Conservation (phyloP, 2,797 vertebrate genomes). For the Tamandua tetradactyla region DNA sequence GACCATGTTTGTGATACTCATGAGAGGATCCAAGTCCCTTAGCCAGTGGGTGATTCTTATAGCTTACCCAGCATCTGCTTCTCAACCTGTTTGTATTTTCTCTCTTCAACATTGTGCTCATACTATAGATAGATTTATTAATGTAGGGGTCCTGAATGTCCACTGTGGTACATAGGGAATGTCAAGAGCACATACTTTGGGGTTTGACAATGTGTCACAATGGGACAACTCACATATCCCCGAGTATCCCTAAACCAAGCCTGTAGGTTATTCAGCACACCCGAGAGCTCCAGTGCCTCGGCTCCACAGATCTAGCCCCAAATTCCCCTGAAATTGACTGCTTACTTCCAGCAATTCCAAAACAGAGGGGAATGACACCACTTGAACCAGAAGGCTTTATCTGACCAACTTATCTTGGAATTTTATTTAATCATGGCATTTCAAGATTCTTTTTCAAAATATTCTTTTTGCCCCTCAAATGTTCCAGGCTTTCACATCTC, state of each 20-base stretch:
- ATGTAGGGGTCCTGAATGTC: not conserved
- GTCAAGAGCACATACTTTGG: not conserved
- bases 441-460: slow-evolving; percentile 61
- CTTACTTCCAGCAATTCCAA: not conserved
- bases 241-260: not conserved
- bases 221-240: not conserved
- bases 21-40: not conserved
- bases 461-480: slow-evolving; percentile 71
- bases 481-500: slow-evolving; percentile 70
- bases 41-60: not conserved
- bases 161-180: not conserved
- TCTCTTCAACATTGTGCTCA: not conserved
- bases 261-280: not conserved
- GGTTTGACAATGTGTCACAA: not conserved
- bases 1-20: not conserved
- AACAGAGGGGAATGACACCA: not conserved
- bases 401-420: not conserved
- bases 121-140: not conserved
- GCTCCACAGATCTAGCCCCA: not conserved
- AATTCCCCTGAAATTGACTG: not conserved
- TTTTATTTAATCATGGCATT: slow-evolving; percentile 54
- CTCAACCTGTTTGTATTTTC: not conserved
- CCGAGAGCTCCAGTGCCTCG: not conserved
- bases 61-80: not conserved
- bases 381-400: not conserved